Evolutionary conservation across 2,888 invertebrate species (phyloP).

Genomic region (Sminthurides aquaticus): DNA sequence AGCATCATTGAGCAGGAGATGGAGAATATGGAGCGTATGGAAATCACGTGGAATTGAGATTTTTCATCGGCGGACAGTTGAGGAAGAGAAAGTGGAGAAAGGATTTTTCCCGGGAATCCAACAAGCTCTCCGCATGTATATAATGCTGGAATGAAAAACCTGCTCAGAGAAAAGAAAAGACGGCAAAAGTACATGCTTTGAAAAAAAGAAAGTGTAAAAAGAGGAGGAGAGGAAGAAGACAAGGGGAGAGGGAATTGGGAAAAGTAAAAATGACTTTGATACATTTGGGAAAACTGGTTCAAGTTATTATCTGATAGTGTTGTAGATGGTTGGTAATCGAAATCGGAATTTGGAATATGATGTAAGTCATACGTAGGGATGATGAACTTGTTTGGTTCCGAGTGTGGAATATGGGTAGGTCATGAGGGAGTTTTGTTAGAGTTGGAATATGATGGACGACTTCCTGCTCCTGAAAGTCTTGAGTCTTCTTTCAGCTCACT

Average conservation of each 20-base stretch:
- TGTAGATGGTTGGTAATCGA: conserved; percentile 11
- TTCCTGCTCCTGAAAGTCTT: conserved; percentile 33
- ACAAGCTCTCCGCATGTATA: no score
- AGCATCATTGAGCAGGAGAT: no score
- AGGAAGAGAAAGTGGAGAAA: neutral
- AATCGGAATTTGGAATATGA: conserved; percentile 27
- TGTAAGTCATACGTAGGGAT: conserved; percentile 25
- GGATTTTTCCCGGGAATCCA: no score
- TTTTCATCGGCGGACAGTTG: neutral
- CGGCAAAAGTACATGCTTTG: no score
- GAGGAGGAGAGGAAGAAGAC: no score
- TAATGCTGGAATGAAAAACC: no score
- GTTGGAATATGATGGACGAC: conserved; percentile 39
- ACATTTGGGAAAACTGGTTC: neutral
- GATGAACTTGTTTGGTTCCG: neutral
- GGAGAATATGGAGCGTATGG: neutral
- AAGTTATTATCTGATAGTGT: neutral
- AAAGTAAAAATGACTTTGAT: neutral
- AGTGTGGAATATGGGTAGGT: conserved; percentile 10
- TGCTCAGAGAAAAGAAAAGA: no score
- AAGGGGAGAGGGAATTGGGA: no score
- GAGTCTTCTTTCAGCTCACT: conserved; percentile 33
- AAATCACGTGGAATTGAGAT: neutral
- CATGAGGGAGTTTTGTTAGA: conserved; percentile 3
- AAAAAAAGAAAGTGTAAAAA: no score